phyloP scores from a whole-genome alignment of 1,140 invertebrate genomes.

The Cydia pomonella region DNA sequence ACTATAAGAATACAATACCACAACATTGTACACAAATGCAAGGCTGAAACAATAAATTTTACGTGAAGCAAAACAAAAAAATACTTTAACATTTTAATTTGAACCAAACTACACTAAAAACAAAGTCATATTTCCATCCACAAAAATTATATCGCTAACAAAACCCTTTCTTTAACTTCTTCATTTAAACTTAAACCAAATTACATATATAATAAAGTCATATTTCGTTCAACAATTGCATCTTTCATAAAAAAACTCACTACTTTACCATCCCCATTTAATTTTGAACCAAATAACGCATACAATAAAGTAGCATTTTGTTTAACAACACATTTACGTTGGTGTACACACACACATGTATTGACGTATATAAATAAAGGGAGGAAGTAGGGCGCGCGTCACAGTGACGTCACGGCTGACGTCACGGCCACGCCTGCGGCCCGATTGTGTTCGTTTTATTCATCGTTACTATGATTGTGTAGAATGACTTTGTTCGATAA shows the following conservation, averaged over 20 bases:
- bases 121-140: no score
- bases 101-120: no score
- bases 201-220: background rate
- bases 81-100: no score
- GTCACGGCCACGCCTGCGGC: slow-evolving; percentile 17
- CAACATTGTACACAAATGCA: background rate
- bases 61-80: background rate
- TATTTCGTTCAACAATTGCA: background rate
- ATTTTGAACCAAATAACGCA: background rate
- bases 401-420: slow-evolving; percentile 30
- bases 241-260: background rate
- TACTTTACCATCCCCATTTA: background rate
- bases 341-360: background rate
- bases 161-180: background rate
- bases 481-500: no score
- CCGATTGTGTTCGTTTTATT: background rate
- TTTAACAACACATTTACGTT: background rate
- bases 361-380: slow-evolving; percentile 14
- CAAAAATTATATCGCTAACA: background rate
- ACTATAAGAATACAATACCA: background rate
- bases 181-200: background rate
- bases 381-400: slow-evolving; percentile 5
- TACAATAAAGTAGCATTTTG: background rate
- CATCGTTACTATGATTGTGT: slow-evolving; percentile 4
- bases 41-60: background rate